phyloP scores from a whole-genome alignment of 2,113 vertebrate genomes.

The Hydrochoerus hydrochaeris region DNA sequence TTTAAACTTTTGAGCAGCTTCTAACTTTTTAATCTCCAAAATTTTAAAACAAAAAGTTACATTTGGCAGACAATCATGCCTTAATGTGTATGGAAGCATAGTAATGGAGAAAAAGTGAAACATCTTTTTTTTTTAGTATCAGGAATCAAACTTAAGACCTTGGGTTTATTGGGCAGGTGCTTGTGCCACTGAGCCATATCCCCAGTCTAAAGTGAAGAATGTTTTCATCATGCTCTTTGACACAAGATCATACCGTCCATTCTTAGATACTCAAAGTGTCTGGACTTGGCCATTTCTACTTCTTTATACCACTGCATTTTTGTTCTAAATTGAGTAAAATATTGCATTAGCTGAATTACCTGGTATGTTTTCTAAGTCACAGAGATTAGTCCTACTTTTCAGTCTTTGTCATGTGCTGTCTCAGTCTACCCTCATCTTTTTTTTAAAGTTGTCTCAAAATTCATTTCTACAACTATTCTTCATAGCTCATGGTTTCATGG shows the following conservation, averaged over 20 bases:
- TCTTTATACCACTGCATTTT: not conserved
- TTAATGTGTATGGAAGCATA: not conserved
- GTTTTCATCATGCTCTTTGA: not conserved
- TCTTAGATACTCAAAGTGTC: not conserved
- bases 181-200: no score
- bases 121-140: not conserved
- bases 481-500: not conserved
- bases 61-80: conserved; percentile 32
- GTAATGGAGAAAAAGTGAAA: conserved; percentile 31
- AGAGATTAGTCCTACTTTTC: not conserved
- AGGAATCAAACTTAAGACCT: no score
- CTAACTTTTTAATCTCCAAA: conserved; percentile 35
- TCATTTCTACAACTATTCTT: conserved; percentile 19
- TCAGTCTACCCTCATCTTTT: not conserved
- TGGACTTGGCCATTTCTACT: not conserved
- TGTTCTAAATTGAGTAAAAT: not conserved
- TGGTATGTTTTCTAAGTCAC: conserved; percentile 2
- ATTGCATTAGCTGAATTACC: not conserved
- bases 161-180: no score
- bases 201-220: not conserved
- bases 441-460: not conserved
- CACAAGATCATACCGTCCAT: not conserved
- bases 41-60: conserved; percentile 45
- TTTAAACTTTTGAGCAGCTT: conserved; percentile 52
- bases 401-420: not conserved